Percentiles rank a stretch among this genome's conserved stretches.
These are phyloP conservation scores for Botrylloides violaceus DNA, from an alignment of 23 tunicate genomes.

Conservation along the genomic window DNA sequence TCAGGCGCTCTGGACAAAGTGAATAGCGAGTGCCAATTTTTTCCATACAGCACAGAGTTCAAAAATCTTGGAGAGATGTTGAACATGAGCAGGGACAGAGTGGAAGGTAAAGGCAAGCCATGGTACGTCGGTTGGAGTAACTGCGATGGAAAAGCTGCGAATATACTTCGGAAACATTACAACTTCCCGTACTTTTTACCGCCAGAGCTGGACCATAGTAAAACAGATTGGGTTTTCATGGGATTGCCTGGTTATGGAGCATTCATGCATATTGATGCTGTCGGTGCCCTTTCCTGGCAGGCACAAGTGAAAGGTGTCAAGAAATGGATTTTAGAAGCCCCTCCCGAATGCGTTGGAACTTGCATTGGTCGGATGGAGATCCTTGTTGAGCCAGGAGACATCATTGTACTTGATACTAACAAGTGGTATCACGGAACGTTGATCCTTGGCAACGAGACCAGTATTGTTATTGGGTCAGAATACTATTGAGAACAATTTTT, in stretches of 20 bases:
- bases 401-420: constrained; percentile 87
- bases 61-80: constrained; percentile 50
- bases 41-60: constrained; percentile 77
- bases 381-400: constrained; percentile 66
- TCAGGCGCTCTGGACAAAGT: constrained; percentile 67
- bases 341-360: constrained; percentile 63
- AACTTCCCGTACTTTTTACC: constrained; percentile 66
- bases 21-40: constrained; percentile 66
- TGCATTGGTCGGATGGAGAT: constrained; percentile 54
- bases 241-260: constrained; percentile 91
- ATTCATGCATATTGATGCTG: constrained; percentile 59
- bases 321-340: constrained; percentile 58
- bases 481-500: constrained; percentile 27
- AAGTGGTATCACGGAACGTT: constrained; percentile 73
- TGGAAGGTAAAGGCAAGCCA: constrained; percentile 60
- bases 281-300: constrained; percentile 75
- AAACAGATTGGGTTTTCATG: constrained; percentile 84
- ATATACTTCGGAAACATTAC: constrained; percentile 63
- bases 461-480: constrained; percentile 93
- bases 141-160: constrained; percentile 76
- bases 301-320: constrained; percentile 80
- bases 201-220: constrained; percentile 48
- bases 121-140: constrained; percentile 98
- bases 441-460: constrained; percentile 77
- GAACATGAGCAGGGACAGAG: constrained; percentile 57